phyloP scores from a whole-genome alignment of 2,113 vertebrate genomes.

The Cyphomyrus discorhynchus region DNA sequence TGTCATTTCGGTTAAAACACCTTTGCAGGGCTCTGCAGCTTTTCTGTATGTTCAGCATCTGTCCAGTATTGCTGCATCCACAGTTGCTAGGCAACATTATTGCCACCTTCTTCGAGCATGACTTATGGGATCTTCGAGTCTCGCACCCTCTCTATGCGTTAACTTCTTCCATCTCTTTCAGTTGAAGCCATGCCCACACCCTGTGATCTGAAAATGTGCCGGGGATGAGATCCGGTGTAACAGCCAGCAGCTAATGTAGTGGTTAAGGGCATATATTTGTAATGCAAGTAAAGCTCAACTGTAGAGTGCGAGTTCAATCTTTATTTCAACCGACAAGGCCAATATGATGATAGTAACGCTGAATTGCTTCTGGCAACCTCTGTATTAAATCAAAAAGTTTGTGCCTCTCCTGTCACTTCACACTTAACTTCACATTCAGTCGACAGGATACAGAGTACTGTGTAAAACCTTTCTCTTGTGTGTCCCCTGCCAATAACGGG shows the following conservation, averaged over 20 bases:
- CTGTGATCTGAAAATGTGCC: background rate
- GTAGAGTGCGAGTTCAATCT: background rate
- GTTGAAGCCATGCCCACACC: background rate
- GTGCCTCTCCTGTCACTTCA: background rate
- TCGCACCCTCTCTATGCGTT: background rate
- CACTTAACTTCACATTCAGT: background rate
- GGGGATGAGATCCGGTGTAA: background rate
- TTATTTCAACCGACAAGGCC: background rate
- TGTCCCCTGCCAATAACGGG: background rate
- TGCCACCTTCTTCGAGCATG: background rate
- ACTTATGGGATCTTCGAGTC: background rate
- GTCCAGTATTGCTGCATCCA: background rate
- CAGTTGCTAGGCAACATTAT: slow-evolving; percentile 11
- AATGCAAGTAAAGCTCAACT: background rate
- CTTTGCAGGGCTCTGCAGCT: background rate
- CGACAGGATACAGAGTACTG: background rate
- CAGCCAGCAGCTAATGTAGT: background rate
- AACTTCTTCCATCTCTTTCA: background rate
- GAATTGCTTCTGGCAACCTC: background rate
- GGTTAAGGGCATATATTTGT: background rate
- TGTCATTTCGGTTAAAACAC: background rate
- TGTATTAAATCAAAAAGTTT: background rate
- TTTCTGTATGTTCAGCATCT: background rate
- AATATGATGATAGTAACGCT: background rate
- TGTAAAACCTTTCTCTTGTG: background rate